Conservation (phyloP, 2,113 vertebrate genomes). For the Tragelaphus buxtoni region DNA sequence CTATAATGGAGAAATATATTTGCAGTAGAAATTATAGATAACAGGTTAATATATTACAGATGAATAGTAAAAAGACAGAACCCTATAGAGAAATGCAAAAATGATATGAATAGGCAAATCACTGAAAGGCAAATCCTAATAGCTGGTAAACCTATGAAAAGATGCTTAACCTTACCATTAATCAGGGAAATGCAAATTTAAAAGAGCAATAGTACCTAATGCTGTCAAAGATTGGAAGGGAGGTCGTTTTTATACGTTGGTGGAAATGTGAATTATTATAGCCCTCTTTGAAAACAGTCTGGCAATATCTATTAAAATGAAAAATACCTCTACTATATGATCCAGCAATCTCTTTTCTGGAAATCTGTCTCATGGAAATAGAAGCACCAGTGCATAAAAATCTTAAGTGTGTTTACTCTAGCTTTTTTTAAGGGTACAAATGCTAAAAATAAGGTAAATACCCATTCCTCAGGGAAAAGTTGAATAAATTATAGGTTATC, state of each 20-base stretch:
- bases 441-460: background rate
- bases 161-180: conserved; percentile 16
- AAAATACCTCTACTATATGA: background rate
- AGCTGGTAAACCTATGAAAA: conserved; percentile 14
- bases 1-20: background rate
- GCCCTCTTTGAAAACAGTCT: background rate
- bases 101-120: background rate
- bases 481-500: background rate
- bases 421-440: background rate
- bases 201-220: background rate
- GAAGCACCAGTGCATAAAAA: background rate
- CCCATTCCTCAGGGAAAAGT: background rate
- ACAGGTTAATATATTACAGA: background rate
- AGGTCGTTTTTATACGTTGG: background rate
- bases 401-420: background rate
- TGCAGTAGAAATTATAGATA: background rate
- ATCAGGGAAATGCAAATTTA: conserved; percentile 34
- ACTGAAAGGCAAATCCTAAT: background rate
- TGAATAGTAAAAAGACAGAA: background rate
- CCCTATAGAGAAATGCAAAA: conserved; percentile 1
- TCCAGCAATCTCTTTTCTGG: background rate
- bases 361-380: background rate
- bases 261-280: conserved; percentile 9
- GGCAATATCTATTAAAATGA: conserved; percentile 34
- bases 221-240: background rate